Evolutionary conservation across 2,797 vertebrate genomes (phyloP), one percentile per base, ranked within the genome.

Genomic region (Muscicapa comitata): DNA sequence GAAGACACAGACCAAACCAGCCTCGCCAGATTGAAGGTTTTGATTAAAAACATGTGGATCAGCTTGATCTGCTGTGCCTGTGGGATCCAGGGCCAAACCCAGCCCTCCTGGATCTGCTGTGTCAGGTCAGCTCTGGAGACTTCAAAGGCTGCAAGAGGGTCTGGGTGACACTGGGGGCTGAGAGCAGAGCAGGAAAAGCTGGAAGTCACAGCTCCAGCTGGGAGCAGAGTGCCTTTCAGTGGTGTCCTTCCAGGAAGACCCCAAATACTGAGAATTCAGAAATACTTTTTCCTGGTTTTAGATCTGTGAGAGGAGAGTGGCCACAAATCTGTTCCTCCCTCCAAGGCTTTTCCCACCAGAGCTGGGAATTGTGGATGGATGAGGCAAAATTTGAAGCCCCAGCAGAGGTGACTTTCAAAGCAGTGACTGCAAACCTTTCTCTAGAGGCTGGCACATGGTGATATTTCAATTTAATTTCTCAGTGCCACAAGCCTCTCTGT

Each of bases 31-130:
- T 9, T 62, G 74, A 91, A 80, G 65, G 18, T 54, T 86, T 89
- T 86, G 43, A 94, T 95, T 89, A 92, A 91, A 93, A 72, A 28
- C 94, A 83, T 55, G 12, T 68, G 89, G 84, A 77, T 87, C 33
- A 0, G 65, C 48, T 86, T 19, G 55, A 67, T 91, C 86, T 82
- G 51, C 50, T 57, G 77, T 50, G 33, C 9, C 0, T 59, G 51
- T 26, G n/a, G 77, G 80, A 50, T 54, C 12, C 2, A 2, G 71
- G 71, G 91, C 89, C 84, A 74, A 62, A 45, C 16, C 57, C 77
- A 65, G 20, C 73, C 54, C 16, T 16, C 24, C 40, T 31, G 80
- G 68, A 8, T 35, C 62, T 26, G 33, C 72, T 8, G 23, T 28
- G 66, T 24, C 62, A 14, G 70, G 70, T 83, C 93, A 78, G 53